phyloP scores from a whole-genome alignment of 2,113 vertebrate genomes.

The Hucho hucho region DNA sequence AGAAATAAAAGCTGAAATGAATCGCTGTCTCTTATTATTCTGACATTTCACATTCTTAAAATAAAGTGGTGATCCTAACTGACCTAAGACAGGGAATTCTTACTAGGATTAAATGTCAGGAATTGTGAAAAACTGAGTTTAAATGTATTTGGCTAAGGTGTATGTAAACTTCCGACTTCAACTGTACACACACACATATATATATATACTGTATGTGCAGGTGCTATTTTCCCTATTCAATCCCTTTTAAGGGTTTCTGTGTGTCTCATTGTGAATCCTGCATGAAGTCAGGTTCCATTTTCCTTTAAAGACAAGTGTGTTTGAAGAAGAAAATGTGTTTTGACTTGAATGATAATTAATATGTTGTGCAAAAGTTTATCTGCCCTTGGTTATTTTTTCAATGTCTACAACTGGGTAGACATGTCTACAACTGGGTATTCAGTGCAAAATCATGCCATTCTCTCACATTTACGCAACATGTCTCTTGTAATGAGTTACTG shows the following conservation, averaged over 20 bases:
- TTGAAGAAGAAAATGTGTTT: slow-evolving; percentile 10
- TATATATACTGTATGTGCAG: slow-evolving; percentile 17
- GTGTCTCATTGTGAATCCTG: slow-evolving; percentile 11
- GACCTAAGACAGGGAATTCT: too few species aligned
- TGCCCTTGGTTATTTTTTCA: neutral
- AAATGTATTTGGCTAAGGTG: too few species aligned
- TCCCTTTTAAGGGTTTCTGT: slow-evolving; percentile 21
- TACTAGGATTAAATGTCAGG: too few species aligned
- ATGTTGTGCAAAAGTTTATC: neutral
- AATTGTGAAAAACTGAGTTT: too few species aligned
- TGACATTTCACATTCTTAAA: too few species aligned
- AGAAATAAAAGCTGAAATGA: too few species aligned
- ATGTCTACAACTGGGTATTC: slow-evolving; percentile 17
- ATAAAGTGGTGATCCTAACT: too few species aligned
- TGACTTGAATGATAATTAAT: slow-evolving; percentile 2
- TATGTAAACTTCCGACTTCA: too few species aligned
- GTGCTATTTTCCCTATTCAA: slow-evolving; percentile 35
- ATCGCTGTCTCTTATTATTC: too few species aligned
- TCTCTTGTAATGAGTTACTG: too few species aligned
- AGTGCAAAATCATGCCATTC: neutral
- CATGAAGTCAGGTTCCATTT: slow-evolving; percentile 15
- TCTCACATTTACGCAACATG: neutral
- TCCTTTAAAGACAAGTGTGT: neutral
- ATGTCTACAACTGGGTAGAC: slow-evolving; percentile 14
- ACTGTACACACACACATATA: too few species aligned